Percentiles rank a stretch among this genome's conserved stretches.
These are phyloP conservation scores for Formica selysi DNA, from an alignment of 1,140 invertebrate genomes.

Conservation along the genomic window DNA sequence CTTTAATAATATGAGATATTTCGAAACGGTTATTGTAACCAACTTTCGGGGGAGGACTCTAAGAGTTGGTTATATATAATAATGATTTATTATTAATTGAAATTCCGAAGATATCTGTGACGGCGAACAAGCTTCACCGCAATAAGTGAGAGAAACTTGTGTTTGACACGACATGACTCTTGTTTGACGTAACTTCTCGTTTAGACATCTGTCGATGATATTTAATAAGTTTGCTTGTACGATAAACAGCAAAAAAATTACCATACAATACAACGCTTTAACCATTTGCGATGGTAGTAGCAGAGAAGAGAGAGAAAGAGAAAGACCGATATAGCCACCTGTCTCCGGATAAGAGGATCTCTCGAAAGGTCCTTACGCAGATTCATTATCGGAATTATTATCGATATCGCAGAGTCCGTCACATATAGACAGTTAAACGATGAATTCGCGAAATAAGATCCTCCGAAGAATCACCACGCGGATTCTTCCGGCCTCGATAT, in stretches of 20 bases:
- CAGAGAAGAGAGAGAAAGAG: not conserved
- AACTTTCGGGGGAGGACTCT: not conserved
- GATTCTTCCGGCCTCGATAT: not conserved
- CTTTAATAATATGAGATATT: too few species aligned
- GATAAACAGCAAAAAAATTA: slow-evolving; percentile 26
- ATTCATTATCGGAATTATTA: not conserved
- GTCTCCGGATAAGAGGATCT: not conserved
- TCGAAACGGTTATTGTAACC: not conserved
- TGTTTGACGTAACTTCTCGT: slow-evolving; percentile 4
- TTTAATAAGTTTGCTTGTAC: slow-evolving; percentile 36
- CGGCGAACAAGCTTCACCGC: not conserved
- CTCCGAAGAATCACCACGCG: not conserved
- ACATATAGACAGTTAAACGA: not conserved
- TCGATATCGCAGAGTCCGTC: slow-evolving; percentile 9
- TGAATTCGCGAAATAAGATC: not conserved
- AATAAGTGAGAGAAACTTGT: slow-evolving; percentile 13
- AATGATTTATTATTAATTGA: slow-evolving; percentile 31
- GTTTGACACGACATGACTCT: slow-evolving; percentile 4
- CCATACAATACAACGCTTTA: slow-evolving; percentile 1
- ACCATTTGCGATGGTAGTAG: not conserved
- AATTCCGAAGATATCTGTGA: not conserved
- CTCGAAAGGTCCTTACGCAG: not conserved
- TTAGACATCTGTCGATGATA: slow-evolving; percentile 17
- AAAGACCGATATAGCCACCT: not conserved
- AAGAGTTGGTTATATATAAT: not conserved